A percentile compares a stretch with the other conserved stretches of the same genome.
phyloP scores from a whole-genome alignment of 2,888 invertebrate genomes.

The Sarcophaga caerulescens region DNA sequence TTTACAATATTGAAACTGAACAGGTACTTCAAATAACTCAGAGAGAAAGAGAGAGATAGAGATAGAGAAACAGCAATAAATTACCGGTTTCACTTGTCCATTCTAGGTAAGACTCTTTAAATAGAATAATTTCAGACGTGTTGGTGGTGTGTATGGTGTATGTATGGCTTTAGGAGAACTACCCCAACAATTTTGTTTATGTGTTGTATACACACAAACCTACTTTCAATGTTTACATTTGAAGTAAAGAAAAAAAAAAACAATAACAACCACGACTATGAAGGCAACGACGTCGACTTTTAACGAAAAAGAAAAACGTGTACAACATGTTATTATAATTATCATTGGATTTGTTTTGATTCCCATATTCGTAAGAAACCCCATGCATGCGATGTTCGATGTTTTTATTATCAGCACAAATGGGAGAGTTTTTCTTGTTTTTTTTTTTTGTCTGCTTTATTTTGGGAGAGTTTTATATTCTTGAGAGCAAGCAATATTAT shows the following conservation, averaged over 20 bases:
- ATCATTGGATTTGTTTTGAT: constrained; percentile 62
- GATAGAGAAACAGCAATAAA: neutral
- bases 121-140: neutral
- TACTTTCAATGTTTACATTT: constrained; percentile 5
- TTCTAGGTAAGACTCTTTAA: constrained; percentile 13
- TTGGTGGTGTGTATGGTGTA: constrained; percentile 11
- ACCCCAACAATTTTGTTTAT: constrained; percentile 47
- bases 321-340: constrained; percentile 34
- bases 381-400: constrained; percentile 25
- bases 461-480: constrained; percentile 32
- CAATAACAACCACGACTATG: neutral
- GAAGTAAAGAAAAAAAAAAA: constrained; percentile 20
- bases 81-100: constrained; percentile 42
- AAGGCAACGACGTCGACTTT: neutral
- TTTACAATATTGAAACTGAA: neutral
- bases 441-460: neutral
- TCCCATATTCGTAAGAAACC: constrained; percentile 43
- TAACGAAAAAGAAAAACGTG: constrained; percentile 15
- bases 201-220: no score
- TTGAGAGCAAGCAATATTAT: constrained; percentile 31
- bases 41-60: no score
- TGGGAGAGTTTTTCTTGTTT: constrained; percentile 23
- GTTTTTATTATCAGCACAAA: constrained; percentile 13
- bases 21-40: neutral
- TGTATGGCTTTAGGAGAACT: constrained; percentile 29